phyloP scores from a whole-genome alignment of 2,113 vertebrate genomes.

The Hyaena hyaena region DNA sequence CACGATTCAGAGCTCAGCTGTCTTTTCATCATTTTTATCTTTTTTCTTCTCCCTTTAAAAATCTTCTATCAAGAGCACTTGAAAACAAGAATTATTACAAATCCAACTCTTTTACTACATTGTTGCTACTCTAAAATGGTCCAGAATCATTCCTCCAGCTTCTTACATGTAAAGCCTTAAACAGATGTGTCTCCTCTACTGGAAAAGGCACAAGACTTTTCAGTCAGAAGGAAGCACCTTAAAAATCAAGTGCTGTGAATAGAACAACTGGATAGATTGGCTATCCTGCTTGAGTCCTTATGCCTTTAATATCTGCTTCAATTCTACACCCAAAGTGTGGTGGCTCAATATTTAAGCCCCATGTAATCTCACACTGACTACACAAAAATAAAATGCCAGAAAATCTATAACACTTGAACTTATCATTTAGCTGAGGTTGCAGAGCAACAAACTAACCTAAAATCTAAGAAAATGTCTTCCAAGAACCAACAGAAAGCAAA shows the following conservation, averaged over 20 bases:
- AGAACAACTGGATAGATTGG: background rate
- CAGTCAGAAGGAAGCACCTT: background rate
- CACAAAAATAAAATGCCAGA: background rate
- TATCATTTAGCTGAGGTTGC: background rate
- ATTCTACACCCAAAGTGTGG: background rate
- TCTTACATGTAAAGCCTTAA: background rate
- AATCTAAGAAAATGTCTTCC: background rate
- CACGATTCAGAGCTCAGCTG: background rate
- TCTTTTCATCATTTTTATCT: background rate
- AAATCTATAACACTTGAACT: background rate
- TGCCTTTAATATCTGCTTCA: background rate
- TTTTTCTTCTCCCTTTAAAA: background rate
- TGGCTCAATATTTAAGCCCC: conserved; percentile 11
- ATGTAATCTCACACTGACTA: background rate
- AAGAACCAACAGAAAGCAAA: conserved; percentile 7
- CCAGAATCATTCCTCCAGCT: background rate
- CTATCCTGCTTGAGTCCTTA: background rate
- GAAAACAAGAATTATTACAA: conserved; percentile 24
- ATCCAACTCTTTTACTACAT: background rate
- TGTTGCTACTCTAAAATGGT: background rate
- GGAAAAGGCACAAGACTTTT: background rate
- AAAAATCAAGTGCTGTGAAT: background rate
- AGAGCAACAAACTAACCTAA: background rate
- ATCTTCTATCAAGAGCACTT: background rate
- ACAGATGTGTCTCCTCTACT: background rate